Evolutionary conservation across 1,140 invertebrate genomes (phyloP).

Genomic region (Drosophila nannoptera): DNA sequence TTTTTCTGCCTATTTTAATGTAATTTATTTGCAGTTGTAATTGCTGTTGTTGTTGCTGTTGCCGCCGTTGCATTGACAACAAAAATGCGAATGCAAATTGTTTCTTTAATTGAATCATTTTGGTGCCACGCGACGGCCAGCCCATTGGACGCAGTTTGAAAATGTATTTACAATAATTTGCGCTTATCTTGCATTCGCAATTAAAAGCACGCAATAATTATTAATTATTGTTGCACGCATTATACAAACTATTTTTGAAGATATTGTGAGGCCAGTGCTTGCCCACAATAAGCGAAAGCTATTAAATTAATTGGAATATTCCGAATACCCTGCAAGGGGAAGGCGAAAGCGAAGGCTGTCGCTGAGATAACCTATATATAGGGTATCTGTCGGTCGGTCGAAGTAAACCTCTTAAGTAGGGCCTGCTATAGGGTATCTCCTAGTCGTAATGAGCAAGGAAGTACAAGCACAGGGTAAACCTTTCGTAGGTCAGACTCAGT

Average conservation of each 20-base stretch:
- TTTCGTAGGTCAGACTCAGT: too few species aligned
- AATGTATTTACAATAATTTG: conserved; percentile 72
- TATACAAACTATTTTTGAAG: conserved; percentile 29
- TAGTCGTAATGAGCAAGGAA: too few species aligned
- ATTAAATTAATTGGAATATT: conserved; percentile 8
- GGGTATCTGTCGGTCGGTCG: too few species aligned
- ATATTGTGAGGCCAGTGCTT: conserved; percentile 8
- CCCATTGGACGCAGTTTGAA: conserved; percentile 35
- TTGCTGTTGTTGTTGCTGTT: conserved; percentile 43
- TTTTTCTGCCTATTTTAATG: conserved; percentile 67
- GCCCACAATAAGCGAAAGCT: background rate
- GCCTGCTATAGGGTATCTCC: too few species aligned
- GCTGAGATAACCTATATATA: too few species aligned
- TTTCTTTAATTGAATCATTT: conserved; percentile 77
- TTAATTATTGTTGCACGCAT: conserved; percentile 27
- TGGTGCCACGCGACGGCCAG: conserved; percentile 23
- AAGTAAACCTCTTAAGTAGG: too few species aligned
- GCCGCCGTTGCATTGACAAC: conserved; percentile 17
- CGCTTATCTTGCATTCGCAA: conserved; percentile 60
- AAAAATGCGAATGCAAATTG: conserved; percentile 64
- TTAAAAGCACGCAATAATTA: conserved; percentile 53
- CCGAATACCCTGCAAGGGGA: background rate
- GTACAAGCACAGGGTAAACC: too few species aligned
- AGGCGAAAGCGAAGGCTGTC: too few species aligned
- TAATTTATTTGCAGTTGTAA: conserved; percentile 73